Evolutionary conservation across 2,113 vertebrate genomes (phyloP), one percentile per base, ranked within the genome.

Genomic region (Microtus oregoni): DNA sequence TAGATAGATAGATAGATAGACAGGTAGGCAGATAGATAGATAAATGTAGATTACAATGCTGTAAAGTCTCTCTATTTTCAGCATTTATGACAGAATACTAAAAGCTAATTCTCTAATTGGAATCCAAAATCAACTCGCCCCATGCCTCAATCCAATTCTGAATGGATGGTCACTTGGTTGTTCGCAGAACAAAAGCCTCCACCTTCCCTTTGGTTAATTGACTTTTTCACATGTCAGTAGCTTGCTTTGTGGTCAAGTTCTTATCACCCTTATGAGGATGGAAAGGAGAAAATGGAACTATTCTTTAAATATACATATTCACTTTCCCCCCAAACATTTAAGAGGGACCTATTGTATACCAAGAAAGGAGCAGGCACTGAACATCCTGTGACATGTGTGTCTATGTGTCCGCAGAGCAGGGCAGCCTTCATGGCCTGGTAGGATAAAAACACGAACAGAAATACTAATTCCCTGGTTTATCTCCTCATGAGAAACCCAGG

Each of bases 291-390:
- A 96, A 63, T 72, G 32, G 35, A 92, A 58, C 55, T 72, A 44
- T 96, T 93, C 50, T 95, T 95, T 77, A 94, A 94, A 86, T 50
- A 44, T 38, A 73, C 47, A 28, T 73, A 22, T 63, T 91, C 65
- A 20, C 44, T 67, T 13, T 38, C 52, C 28, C 35, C 7, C 32
- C 47, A 85, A 89, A 44, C 22, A 58, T 73, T 77, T 86, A 94
- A 63, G 20, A 82, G 61, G 47, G 30, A 73, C 19, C 14, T 61
- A 12, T 50, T 94, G 68, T 83, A 38, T 32, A n/a, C 35, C 65
- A 58, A 58, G 50, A 85, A 52, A 26, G 12, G 47, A 50, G 8
- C 32, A 20, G 32, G 12, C 28, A 15, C 12, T 30, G 55, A 82
- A 26, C 1, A 0, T 24, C 24, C 0, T 0, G 0, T 24, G 7